Base-by-base conservation (phyloP, 2,888 invertebrate species). In the Meiosimyza platycephala region DNA sequence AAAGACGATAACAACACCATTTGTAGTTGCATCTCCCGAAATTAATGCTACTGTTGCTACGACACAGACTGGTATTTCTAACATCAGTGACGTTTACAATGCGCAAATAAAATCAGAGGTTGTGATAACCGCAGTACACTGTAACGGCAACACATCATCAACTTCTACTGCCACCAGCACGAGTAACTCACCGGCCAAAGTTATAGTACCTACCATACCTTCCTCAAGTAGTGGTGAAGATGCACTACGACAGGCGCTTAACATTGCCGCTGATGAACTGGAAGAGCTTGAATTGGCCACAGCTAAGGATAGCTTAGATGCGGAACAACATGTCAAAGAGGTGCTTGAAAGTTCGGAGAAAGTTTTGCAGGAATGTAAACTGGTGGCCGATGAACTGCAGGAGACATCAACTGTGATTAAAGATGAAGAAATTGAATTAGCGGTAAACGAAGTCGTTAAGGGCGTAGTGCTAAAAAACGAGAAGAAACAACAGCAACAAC, bases 361-460 rank as follows among this genome's bases (percentile, higher is more conserved):
- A 78, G 82, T 89, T 47, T 81, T 90, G 47, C 87, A 88, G 66
- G 86, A 88, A 52, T 88, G 88, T 77, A 86, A 87, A 75, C 78
- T 84, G 73, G 81, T 81, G 3, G 81, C 83, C 3, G 85, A 87
- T 71, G 84, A 85, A 28, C 57, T 80, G 13, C 80, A 83, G 16
- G 80, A 84, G 71, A 80, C 80, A 66, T 78, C 85, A 0, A 88
- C 89, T 1, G 88, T 89, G 12, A 85, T 89, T 2, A 88, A 89
- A 77, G 89, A 90, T 74, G 89, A 89, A 78, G 90, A 89, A 82
- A 88, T 89, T 67, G 88, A 88, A 77, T 85, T 89, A 80, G 89
- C 89, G 12, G 87, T 89, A 60, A 88, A 88, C 75, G 89, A 90
- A 80, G 89, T 89, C 73, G 89, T 89, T n/a, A 88, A 88, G 80